Conservation (phyloP, 2,113 vertebrate species). For the Dasyurus viverrinus region DNA sequence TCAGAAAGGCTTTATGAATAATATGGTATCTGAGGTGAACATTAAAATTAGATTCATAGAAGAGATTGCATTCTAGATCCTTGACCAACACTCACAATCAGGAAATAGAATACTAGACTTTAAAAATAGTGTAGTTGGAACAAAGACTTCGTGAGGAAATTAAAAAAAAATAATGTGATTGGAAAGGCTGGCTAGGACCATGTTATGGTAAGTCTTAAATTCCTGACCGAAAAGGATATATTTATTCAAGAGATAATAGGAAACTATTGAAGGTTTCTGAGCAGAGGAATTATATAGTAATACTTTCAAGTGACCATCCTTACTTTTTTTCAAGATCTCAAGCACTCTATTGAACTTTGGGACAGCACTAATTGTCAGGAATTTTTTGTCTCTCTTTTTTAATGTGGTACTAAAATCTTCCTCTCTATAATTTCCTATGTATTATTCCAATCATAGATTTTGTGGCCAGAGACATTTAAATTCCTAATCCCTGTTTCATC, state of each 20-base stretch:
- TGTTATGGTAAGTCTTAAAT: background rate
- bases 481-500: background rate
- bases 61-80: background rate
- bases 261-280: background rate
- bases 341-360: no score
- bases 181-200: background rate
- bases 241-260: background rate
- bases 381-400: background rate
- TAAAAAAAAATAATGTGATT: background rate
- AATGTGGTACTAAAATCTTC: background rate
- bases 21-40: background rate
- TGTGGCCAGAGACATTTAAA: background rate
- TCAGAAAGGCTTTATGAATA: background rate
- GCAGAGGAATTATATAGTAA: background rate
- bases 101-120: background rate
- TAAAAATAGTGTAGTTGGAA: background rate
- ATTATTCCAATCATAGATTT: background rate
- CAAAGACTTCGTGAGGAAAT: background rate
- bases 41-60: background rate
- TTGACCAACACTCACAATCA: background rate
- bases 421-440: background rate
- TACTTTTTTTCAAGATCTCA: background rate
- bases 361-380: background rate
- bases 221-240: background rate
- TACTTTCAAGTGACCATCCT: background rate